Evolutionary conservation across 1,140 invertebrate genomes (phyloP).

Genomic region (Varroa destructor): DNA sequence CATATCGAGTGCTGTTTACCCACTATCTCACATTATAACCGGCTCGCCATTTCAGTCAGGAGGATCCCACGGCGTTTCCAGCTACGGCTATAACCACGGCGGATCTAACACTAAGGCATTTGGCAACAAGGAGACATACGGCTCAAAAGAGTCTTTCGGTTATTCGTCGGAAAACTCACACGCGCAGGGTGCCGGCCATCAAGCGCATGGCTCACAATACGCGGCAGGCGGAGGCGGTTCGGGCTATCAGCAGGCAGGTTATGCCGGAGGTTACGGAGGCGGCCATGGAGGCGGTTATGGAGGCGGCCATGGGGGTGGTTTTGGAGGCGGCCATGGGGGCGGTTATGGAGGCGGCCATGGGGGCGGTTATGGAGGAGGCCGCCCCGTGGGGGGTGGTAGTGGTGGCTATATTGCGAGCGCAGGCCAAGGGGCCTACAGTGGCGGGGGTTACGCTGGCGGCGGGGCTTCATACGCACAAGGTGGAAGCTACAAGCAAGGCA

Average conservation of each 20-base stretch:
- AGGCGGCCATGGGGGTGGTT: neutral
- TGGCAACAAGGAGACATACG: neutral
- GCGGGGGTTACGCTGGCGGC: neutral
- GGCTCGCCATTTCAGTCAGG: neutral
- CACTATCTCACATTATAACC: too few species aligned
- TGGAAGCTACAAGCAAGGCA: conserved; percentile 1
- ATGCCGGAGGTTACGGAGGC: neutral
- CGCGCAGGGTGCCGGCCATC: neutral
- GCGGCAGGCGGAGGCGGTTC: neutral
- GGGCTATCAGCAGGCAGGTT: conserved; percentile 2
- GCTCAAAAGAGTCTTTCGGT: conserved; percentile 1
- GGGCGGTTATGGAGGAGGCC: neutral
- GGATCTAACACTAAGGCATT: neutral
- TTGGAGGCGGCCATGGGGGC: neutral
- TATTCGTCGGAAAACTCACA: neutral
- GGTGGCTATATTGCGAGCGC: neutral
- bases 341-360: neutral
- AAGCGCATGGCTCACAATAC: conserved; percentile 11
- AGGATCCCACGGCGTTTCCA: neutral
- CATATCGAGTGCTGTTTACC: too few species aligned
- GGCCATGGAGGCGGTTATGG: neutral
- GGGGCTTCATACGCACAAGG: neutral
- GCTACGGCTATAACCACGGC: neutral
- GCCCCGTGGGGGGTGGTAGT: neutral
- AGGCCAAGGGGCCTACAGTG: neutral